Evolutionary conservation across 2,888 invertebrate species (phyloP), one percentile per base, ranked within the genome.

Genomic region (Deilephila elpenor): DNA sequence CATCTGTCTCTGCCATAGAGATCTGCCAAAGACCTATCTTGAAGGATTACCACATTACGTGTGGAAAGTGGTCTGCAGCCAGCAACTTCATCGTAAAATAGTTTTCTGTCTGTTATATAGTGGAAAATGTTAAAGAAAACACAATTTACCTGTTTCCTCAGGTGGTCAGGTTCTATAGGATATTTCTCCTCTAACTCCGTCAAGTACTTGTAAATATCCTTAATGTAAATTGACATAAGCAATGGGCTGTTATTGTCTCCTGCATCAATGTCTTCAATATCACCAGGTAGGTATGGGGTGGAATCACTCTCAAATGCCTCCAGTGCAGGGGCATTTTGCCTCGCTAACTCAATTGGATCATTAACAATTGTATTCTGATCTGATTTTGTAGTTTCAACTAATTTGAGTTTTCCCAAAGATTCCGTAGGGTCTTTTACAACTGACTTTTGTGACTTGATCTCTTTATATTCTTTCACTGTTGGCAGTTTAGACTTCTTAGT

Each of bases 161-260:
- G 93, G 88, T 97, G 97, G 83, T 96, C 95, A 25, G 91, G 87
- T 59, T 92, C 89, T 74, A 99, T 95, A 4, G 96, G 94, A 88
- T 96, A 97, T 79, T 96, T 95, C 25, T 88, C 87, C 95, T 99
- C 99, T 76, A 98, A 89, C 71, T 95, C 91, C 78, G 96, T 96
- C 85, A 99, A 95, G 91, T 99, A 98, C 25, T 94, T 93, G 86
- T 98, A 98, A 86, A 99, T 99, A 82, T 99, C 98, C 78, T 97
- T 97, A 53, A 97, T 97, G 88, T 99, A 99, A 80, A 97, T 96
- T 20, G 97, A 96, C 86, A 98, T 97, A 80, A 98, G 95, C 80
- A 97, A 95, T 4, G 98, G 97, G 89, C 98, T 98, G 64, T 96
- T 95, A 60, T 93, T 95, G 84, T 98, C 97, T 70, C 96, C 96